Percentiles rank a stretch among this genome's conserved stretches.
phyloP scores from a whole-genome alignment of 2,797 vertebrate species.

The Australoheros facetus region DNA sequence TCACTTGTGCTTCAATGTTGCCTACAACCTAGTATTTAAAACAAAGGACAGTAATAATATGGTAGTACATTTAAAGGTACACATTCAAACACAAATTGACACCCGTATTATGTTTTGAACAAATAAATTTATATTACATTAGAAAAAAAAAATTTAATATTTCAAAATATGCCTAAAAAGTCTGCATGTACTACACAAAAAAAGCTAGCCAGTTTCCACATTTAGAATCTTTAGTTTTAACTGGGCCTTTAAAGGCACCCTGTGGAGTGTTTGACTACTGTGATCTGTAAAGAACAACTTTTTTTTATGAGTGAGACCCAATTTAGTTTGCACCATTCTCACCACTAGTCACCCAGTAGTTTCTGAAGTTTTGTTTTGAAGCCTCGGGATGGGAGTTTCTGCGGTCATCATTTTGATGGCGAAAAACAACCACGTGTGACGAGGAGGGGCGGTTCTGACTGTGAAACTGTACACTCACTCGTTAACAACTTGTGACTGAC shows the following conservation, averaged over 20 bases:
- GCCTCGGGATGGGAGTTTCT: neutral
- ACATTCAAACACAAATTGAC: neutral
- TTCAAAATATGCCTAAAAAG: neutral
- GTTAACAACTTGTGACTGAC: neutral
- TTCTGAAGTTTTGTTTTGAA: neutral
- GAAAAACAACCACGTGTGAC: neutral
- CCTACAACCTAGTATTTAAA: neutral
- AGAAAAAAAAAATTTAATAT: neutral
- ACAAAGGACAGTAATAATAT: neutral
- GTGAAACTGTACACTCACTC: accelerated
- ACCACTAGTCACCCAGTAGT: neutral
- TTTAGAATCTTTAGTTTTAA: neutral
- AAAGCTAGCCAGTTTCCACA: neutral
- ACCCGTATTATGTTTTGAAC: neutral
- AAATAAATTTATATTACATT: neutral
- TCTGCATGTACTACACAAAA: neutral
- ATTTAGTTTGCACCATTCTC: no score
- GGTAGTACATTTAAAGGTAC: neutral
- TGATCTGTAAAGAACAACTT: neutral
- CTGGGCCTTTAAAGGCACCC: neutral
- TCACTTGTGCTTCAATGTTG: neutral
- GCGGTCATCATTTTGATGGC: neutral
- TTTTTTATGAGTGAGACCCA: no score
- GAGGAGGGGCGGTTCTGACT: accelerated
- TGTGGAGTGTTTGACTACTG: neutral